Evolutionary conservation across 2,888 invertebrate genomes (phyloP).

Genomic region (Dendrolimus pini): DNA sequence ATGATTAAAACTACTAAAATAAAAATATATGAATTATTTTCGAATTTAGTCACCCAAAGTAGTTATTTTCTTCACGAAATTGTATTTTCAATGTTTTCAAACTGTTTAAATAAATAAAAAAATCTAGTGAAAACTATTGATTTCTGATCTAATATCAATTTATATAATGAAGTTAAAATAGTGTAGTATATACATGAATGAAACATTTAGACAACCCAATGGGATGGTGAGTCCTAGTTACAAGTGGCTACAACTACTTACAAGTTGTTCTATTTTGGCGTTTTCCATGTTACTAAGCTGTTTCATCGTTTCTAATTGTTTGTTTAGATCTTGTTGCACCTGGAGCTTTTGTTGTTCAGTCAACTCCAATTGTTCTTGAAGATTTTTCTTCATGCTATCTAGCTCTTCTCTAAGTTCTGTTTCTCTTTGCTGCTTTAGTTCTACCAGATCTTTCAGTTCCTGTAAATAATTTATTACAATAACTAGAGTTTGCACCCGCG

Average conservation of each 20-base stretch:
- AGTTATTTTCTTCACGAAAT: too few species aligned
- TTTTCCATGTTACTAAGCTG: slow-evolving; percentile 54
- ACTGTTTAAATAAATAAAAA: too few species aligned
- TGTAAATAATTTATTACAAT: slow-evolving; percentile 15
- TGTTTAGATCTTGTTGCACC: slow-evolving; percentile 43
- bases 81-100: too few species aligned
- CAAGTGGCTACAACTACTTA: slow-evolving; percentile 17
- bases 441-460: slow-evolving; percentile 54
- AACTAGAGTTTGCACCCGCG: background rate
- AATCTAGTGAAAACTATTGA: too few species aligned
- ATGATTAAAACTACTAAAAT: too few species aligned
- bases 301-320: slow-evolving; percentile 51
- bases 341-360: slow-evolving; percentile 54
- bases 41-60: too few species aligned
- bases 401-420: slow-evolving; percentile 50
- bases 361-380: slow-evolving; percentile 52
- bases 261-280: slow-evolving; percentile 50
- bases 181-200: too few species aligned
- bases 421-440: slow-evolving; percentile 50
- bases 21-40: too few species aligned
- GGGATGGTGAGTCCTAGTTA: too few species aligned
- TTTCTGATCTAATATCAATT: too few species aligned
- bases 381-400: slow-evolving; percentile 47
- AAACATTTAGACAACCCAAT: too few species aligned
- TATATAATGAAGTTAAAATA: too few species aligned